Evolutionary conservation across 2,888 invertebrate species (phyloP), one percentile per base, ranked within the genome.

Genomic region (Suillia variegata): DNA sequence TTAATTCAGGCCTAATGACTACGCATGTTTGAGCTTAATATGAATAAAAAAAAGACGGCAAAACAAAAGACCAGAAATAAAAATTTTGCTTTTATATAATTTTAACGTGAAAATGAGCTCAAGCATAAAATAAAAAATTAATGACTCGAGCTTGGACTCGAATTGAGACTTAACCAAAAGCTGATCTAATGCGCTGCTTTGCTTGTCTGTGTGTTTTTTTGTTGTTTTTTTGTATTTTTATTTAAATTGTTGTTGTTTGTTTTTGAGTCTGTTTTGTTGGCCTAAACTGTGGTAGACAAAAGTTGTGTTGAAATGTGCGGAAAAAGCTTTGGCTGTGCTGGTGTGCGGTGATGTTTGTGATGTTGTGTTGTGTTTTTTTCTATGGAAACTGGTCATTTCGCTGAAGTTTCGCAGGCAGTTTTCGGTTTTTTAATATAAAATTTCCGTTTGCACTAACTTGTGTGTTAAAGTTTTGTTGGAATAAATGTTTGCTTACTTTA

Each of bases 161-260:
- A 26, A 6, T 26, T 26, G 26, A 26, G 26, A 26, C 5, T 6
- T 26, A 26, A 26, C 62, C 31, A 56, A 58, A 62, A 61, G 64
- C 64, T 64, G 64, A 64, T 64, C 64, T 62, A 64, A 64, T 64
- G 58, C 58, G 60, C 33, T 55, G 20, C 45, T 31, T 13, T 31
- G 12, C 38, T 4, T 38, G 38, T 10, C 10, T 38, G 38, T 38
- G 26, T 38, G 38, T 38, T 13, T 38, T 38, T 13, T 31, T 31
- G 6, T 31, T 12, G 31, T 31, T 31, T 31, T 6, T 12, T 31
- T 31, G 6, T 31, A 12, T 31, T 31, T 6, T 31, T 31, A 12
- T 12, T 31, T 31, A 6, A 31, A 31, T 8, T 31, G 31, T 12
- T 31, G 31, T 31, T 8, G n/a, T n/a, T n/a, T n/a, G n/a, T 10